Base-by-base conservation (phyloP, 2,888 invertebrate genomes). In the Oxytorus armatus region DNA sequence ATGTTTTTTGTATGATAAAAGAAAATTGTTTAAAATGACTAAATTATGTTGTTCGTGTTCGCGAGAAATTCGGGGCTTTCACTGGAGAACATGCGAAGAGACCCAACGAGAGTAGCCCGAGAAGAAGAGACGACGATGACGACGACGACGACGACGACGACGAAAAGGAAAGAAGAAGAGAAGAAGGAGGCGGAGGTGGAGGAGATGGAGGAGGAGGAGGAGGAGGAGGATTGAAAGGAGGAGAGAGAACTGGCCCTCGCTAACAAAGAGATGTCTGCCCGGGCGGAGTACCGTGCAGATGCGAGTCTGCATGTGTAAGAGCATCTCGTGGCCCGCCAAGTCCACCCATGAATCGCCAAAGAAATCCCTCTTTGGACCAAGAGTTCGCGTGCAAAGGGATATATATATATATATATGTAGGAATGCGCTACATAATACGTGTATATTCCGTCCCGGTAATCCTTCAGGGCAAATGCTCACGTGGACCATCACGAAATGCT, bases 251-350 rank as follows among this genome's bases (percentile, higher is more conserved):
- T 90, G 89, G 90, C 89, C 77, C 88, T 86, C 85, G 85, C 87
- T 89, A 89, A 90, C 90, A 90, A 90, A 90, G 90, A 89, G 89
- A 90, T 89, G 90, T 89, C 89, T 88, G 86, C 86, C 83, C 85
- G 86, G 84, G 84, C 85, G 33, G 84, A 85, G 86, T 85, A 85
- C 86, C 81, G 85, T 84, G 84, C 81, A 76, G 81, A 84, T 83
- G 85, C 84, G 79, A 81, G 86, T 85, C 83, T 85, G 84, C 85
- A 83, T 82, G 82, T 86, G 82, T 85, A 85, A 85, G 59, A 74
- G 68, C 47, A 73, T 57, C 72, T 53, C 44, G 21, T 23, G 59
- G 44, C 14, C 7, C 51, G 57, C 42, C 44, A 59, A 69, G 57
- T 69, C 49, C 51, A 68, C 51, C n/a, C 29, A 44, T 29, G 61